Conservation (phyloP, 1,140 invertebrate genomes). For the Lanistes nyassanus region DNA sequence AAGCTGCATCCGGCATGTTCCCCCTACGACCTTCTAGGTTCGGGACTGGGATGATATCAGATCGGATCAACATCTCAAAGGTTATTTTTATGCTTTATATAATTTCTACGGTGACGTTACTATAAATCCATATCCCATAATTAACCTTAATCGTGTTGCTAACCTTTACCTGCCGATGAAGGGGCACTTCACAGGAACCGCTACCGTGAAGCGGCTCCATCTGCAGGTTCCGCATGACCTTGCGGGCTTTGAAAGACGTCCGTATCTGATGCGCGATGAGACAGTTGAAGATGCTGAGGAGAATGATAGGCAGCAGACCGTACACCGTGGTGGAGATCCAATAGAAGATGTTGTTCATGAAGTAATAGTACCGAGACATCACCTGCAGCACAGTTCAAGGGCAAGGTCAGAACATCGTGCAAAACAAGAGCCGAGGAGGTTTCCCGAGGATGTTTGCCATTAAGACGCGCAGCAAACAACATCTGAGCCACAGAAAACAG, state of each 20-base stretch:
- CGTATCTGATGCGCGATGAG: constrained; percentile 45
- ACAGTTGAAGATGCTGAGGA: constrained; percentile 47
- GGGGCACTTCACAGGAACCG: constrained; percentile 1
- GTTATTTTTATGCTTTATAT: too few species aligned
- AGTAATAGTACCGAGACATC: constrained; percentile 30
- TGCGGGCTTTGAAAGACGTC: constrained; percentile 37
- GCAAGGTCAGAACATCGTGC: neutral
- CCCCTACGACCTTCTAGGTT: too few species aligned
- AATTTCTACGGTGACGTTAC: too few species aligned
- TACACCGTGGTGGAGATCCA: constrained; percentile 49
- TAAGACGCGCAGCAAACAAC: too few species aligned
- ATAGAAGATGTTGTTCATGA: constrained; percentile 43
- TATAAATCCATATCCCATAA: too few species aligned
- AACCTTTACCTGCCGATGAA: constrained; percentile 13
- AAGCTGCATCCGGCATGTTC: too few species aligned
- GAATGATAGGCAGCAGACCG: constrained; percentile 44
- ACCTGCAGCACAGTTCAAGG: neutral
- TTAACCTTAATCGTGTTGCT: too few species aligned
- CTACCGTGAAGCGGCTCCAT: neutral
- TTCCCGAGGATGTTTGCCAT: too few species aligned
- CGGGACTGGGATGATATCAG: too few species aligned
- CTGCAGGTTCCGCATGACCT: constrained; percentile 20
- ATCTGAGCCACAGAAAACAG: too few species aligned
- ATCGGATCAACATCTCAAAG: too few species aligned
- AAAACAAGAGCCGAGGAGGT: neutral